phyloP scores from a whole-genome alignment of 2,797 vertebrate species.

The Crocodylus rhombifer region DNA sequence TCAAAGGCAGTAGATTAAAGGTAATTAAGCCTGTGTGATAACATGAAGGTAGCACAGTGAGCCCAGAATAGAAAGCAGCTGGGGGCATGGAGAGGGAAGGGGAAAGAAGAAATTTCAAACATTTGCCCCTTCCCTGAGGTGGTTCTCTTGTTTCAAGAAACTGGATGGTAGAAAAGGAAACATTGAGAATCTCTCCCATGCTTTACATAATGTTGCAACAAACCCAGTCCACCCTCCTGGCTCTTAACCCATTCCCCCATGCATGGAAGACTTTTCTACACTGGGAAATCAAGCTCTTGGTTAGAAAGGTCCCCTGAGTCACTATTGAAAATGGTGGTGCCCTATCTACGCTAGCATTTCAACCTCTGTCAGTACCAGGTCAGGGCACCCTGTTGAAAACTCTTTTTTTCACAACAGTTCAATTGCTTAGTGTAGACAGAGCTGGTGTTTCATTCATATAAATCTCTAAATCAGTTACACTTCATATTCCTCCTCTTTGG shows the following conservation, averaged over 20 bases:
- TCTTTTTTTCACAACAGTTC: conserved; percentile 24
- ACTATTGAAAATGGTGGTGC: not conserved
- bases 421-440: conserved; percentile 41
- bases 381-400: conserved; percentile 1
- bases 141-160: not conserved
- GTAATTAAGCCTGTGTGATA: not conserved
- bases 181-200: not conserved
- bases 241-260: no score
- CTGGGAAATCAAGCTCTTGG: not conserved
- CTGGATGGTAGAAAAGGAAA: not conserved
- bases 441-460: conserved; percentile 1
- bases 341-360: not conserved
- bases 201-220: not conserved
- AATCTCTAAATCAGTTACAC: conserved; percentile 53
- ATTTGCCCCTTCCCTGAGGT: not conserved
- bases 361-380: not conserved
- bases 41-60: not conserved
- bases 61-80: not conserved
- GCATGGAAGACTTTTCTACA: not conserved
- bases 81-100: not conserved
- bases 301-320: not conserved
- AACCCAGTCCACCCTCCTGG: no score
- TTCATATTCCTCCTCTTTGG: conserved; percentile 35
- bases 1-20: not conserved
- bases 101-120: not conserved